Evolutionary conservation across 2,797 vertebrate species (phyloP).

Genomic region (Pteropus rufus): DNA sequence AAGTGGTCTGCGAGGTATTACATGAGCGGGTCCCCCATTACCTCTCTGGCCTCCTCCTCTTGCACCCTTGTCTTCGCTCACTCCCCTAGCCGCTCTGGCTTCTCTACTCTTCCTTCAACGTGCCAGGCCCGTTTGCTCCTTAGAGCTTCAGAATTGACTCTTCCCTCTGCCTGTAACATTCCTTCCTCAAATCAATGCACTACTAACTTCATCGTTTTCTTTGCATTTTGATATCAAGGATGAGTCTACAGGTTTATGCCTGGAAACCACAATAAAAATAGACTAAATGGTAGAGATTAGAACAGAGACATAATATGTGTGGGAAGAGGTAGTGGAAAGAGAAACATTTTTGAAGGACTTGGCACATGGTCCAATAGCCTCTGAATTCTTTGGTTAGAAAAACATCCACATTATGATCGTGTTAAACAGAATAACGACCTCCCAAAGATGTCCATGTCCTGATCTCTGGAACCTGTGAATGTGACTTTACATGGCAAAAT

Average conservation of each 20-base stretch:
- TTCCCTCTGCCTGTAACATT: background rate
- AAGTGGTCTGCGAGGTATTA: background rate
- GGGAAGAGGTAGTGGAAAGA: background rate
- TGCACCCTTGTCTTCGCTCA: background rate
- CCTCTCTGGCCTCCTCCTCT: background rate
- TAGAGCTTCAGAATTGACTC: background rate
- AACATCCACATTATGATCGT: background rate
- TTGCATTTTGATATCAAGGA: background rate
- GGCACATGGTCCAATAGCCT: background rate
- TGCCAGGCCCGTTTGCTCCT: fast-evolving
- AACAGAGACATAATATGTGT: background rate
- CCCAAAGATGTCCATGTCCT: background rate
- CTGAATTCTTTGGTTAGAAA: background rate
- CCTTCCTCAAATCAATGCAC: background rate
- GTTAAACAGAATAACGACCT: background rate
- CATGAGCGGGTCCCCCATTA: background rate
- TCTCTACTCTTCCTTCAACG: background rate
- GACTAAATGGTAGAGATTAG: background rate
- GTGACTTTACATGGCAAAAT: background rate
- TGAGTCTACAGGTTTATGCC: background rate
- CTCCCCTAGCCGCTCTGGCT: background rate
- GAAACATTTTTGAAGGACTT: background rate
- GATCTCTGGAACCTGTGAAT: background rate
- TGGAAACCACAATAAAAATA: background rate
- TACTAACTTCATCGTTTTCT: background rate